phyloP scores from a whole-genome alignment of 2,888 invertebrate genomes.

The Bellardia pandia region DNA sequence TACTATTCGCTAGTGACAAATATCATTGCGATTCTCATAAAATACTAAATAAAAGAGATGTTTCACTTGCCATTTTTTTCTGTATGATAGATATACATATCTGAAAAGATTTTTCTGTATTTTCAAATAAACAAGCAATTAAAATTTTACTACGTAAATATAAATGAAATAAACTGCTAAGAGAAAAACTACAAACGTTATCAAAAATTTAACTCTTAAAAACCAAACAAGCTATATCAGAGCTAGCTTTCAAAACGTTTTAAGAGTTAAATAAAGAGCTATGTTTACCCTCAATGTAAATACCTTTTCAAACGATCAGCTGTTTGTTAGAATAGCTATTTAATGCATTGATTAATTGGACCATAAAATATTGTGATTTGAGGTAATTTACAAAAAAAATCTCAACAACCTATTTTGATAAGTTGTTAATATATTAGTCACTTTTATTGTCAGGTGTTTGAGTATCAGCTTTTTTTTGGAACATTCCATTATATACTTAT shows the following conservation, averaged over 20 bases:
- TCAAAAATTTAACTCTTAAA: neutral
- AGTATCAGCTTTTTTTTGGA: neutral
- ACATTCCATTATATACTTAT: neutral
- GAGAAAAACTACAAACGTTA: neutral
- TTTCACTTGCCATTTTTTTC: too few relatives aligned
- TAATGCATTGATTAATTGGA: neutral
- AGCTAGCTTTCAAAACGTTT: too few relatives aligned
- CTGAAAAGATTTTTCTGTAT: neutral
- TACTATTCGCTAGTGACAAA: too few relatives aligned
- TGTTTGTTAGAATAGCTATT: neutral
- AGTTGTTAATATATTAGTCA: neutral
- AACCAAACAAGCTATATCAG: neutral
- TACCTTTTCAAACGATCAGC: neutral
- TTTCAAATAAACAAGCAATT: neutral
- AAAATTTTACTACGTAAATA: neutral
- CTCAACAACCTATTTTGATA: neutral
- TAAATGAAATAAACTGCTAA: neutral
- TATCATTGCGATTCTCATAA: too few relatives aligned
- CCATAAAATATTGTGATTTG: neutral
- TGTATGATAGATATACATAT: conserved; percentile 8
- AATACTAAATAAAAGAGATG: too few relatives aligned
- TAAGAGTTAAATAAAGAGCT: neutral
- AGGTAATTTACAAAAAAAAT: neutral
- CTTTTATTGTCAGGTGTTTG: neutral
- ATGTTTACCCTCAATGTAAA: neutral